phyloP scores from a whole-genome alignment of 2,888 invertebrate genomes.

The Tipula helvola region DNA sequence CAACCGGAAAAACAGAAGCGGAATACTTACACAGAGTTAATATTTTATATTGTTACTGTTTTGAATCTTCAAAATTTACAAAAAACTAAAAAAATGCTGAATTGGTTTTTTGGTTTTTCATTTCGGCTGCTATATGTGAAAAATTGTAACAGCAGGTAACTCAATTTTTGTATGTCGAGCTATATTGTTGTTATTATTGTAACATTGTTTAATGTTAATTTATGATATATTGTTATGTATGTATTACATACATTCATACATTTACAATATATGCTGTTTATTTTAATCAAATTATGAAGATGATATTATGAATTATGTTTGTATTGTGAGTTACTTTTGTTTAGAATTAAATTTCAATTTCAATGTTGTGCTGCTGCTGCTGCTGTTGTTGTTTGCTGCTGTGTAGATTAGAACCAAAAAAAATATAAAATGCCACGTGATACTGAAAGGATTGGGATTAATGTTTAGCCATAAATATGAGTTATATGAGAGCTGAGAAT shows the following conservation, averaged over 20 bases:
- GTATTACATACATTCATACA: background rate
- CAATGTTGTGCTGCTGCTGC: background rate
- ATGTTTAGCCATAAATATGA: background rate
- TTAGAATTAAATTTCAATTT: background rate
- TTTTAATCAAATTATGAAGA: background rate
- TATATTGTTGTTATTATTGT: background rate
- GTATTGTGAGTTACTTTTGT: background rate
- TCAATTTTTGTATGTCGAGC: background rate
- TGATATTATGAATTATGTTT: background rate
- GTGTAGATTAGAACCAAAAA: background rate
- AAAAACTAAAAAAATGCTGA: background rate
- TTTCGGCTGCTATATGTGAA: background rate
- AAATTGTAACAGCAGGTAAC: background rate
- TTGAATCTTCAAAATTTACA: background rate
- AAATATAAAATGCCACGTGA: background rate
- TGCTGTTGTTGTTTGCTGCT: background rate
- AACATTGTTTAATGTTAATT: background rate
- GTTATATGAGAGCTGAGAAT: background rate
- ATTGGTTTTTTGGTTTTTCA: background rate
- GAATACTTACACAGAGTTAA: background rate
- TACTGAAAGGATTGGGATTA: background rate
- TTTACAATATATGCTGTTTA: background rate
- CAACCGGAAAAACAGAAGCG: background rate
- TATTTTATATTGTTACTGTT: background rate
- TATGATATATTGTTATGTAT: background rate